Base-by-base conservation (phyloP, 2,888 invertebrate species). In the Pediacus dermestoides region DNA sequence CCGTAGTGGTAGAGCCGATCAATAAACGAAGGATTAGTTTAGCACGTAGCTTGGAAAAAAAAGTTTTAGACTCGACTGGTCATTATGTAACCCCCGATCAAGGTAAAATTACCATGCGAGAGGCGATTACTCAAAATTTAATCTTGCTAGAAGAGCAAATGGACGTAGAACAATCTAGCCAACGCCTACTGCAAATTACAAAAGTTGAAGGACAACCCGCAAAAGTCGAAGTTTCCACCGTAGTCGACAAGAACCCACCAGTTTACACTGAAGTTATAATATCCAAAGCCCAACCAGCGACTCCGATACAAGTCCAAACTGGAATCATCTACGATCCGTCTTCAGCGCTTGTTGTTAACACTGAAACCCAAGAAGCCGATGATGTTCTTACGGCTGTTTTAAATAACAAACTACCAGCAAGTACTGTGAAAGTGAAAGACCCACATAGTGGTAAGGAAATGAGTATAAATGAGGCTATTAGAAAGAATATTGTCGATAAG, bases 241-340 rank as follows among this genome's bases (percentile, higher is more conserved):
- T 71, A 3, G 57, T 72, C 6, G 70, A 72, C 44, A 69, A 70
- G 44, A 66, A 71, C 33, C 67, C 72, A 10, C 73, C 74, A 3
- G 63, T 65, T 9, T 75, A 74, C 47, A 68, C 64, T 1, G 72
- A 74, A 61, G 65, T 78, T 4, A 71, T 72, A 49, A 63, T 63
- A 16, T 70, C 74, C 3, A 73, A 74, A 28, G 68, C 70, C 23
- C 64, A 61, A 27, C 57, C 57, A 54, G 53, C 31, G 71, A 83
- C 86, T 63, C 87, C 86, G 0, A 70, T 88, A 6, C 82, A 85
- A 70, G 76, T 88, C 32, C 72, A 76, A 15, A 80, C 81, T 1
- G 86, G 85, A 4, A 72, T 85, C 2, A 85, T 87, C 46, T 88
- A 83, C 63, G 87, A 89, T 66, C 88, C 89, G 0, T 75, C 81